Evolutionary conservation across 2,113 vertebrate genomes (phyloP).

Genomic region (Gavia stellata): DNA sequence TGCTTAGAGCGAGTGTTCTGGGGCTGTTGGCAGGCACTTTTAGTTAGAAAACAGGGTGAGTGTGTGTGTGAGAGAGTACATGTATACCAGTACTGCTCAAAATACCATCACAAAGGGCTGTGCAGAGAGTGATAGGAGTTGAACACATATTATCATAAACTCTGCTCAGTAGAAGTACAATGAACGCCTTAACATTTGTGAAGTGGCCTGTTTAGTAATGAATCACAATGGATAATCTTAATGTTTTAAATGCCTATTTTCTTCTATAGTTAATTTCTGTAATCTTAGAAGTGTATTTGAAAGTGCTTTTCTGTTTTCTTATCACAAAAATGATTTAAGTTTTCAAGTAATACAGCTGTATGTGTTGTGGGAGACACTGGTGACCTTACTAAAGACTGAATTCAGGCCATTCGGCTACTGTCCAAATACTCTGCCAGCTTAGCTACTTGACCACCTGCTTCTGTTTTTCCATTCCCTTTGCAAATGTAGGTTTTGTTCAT

Average conservation of each 20-base stretch:
- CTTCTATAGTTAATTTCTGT: background rate
- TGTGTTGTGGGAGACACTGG: background rate
- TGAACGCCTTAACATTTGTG: background rate
- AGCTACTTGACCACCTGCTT: conserved; percentile 65
- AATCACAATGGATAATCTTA: background rate
- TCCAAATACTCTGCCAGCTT: conserved; percentile 53
- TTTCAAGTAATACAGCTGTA: conserved; percentile 19
- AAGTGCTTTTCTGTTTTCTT: background rate
- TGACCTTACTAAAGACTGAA: conserved; percentile 36
- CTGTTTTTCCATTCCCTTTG: conserved; percentile 63
- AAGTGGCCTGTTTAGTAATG: background rate
- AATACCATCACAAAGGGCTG: background rate
- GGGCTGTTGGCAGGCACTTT: background rate
- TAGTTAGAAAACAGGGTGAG: background rate
- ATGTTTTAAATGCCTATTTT: background rate
- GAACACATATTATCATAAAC: background rate
- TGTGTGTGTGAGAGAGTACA: background rate
- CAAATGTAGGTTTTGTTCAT: conserved; percentile 46
- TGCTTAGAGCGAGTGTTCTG: background rate
- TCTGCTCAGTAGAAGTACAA: background rate
- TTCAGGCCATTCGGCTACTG: conserved; percentile 40
- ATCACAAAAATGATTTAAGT: background rate
- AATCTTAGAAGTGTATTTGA: background rate
- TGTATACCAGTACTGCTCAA: background rate
- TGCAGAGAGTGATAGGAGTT: background rate